phyloP scores from a whole-genome alignment of 2,113 vertebrate genomes.

The Cygnus buccinator region DNA sequence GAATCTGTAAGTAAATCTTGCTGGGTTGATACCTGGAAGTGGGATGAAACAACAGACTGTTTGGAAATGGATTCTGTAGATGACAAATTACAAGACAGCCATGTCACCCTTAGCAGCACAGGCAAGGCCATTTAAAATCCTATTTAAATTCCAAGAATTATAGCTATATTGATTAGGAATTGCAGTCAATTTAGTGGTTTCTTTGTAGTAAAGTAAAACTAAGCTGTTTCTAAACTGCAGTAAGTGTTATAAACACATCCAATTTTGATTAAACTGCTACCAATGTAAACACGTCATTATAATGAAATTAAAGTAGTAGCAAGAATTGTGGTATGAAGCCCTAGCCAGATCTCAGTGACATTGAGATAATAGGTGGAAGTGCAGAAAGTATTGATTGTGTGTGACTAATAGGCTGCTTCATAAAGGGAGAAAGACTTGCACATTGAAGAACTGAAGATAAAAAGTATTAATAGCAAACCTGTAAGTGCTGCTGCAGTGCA shows the following conservation, averaged over 20 bases:
- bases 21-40: neutral
- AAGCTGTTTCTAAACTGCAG: constrained; percentile 21
- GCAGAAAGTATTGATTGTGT: constrained; percentile 29
- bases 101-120: neutral
- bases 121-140: constrained; percentile 10
- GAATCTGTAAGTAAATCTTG: neutral
- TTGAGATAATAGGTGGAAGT: constrained; percentile 33
- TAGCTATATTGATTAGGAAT: constrained; percentile 50
- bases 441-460: neutral
- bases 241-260: constrained; percentile 23
- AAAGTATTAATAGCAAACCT: constrained; percentile 29
- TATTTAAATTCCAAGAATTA: constrained; percentile 16
- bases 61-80: constrained; percentile 16
- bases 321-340: neutral
- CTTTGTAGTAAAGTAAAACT: neutral
- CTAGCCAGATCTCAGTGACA: neutral
- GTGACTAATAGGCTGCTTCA: constrained; percentile 33
- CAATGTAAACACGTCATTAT: neutral
- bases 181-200: constrained; percentile 26
- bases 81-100: constrained; percentile 13
- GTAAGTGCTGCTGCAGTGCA: neutral
- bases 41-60: neutral
- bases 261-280: constrained; percentile 35
- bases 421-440: neutral
- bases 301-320: constrained; percentile 47